Conservation (phyloP, 2,888 invertebrate genomes). For the Torymus tubicola region DNA sequence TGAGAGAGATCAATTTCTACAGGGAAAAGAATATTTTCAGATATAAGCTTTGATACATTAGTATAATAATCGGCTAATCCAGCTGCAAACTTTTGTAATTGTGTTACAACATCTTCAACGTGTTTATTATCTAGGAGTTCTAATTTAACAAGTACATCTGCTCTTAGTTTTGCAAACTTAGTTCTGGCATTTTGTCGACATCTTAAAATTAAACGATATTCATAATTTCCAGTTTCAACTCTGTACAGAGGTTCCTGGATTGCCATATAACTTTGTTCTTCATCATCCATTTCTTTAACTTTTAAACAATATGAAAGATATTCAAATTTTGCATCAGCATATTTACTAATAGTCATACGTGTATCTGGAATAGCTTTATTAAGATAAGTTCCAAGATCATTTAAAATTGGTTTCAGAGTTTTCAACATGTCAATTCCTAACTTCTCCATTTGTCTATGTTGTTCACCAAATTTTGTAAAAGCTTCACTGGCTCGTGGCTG, state of each 20-base stretch:
- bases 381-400: slow-evolving; percentile 96
- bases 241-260: slow-evolving; percentile 97
- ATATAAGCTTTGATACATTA: slow-evolving; percentile 87
- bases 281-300: slow-evolving; percentile 99
- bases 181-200: slow-evolving; percentile 96
- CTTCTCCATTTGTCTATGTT: slow-evolving; percentile 94
- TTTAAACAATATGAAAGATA: slow-evolving; percentile 99
- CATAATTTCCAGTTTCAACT: slow-evolving; percentile 99
- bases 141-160: slow-evolving; percentile 96
- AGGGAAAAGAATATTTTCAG: slow-evolving; percentile 89
- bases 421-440: slow-evolving; percentile 93
- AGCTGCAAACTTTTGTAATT: slow-evolving; percentile 88
- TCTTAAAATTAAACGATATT: slow-evolving; percentile 95
- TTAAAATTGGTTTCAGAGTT: slow-evolving; percentile 93
- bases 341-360: slow-evolving; percentile 96
- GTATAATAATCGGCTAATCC: slow-evolving; percentile 88
- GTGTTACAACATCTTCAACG: slow-evolving; percentile 95
- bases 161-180: slow-evolving; percentile 89
- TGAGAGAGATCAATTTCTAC: slow-evolving; percentile 96
- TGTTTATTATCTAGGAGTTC: slow-evolving; percentile 98
- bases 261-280: slow-evolving; percentile 95
- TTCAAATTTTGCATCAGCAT: slow-evolving; percentile 99
- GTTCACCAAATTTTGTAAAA: slow-evolving; percentile 95
- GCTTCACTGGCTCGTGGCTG: slow-evolving; percentile 97
- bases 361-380: slow-evolving; percentile 99